Evolutionary conservation across 2,113 vertebrate species (phyloP).

Genomic region (Scortum barcoo): DNA sequence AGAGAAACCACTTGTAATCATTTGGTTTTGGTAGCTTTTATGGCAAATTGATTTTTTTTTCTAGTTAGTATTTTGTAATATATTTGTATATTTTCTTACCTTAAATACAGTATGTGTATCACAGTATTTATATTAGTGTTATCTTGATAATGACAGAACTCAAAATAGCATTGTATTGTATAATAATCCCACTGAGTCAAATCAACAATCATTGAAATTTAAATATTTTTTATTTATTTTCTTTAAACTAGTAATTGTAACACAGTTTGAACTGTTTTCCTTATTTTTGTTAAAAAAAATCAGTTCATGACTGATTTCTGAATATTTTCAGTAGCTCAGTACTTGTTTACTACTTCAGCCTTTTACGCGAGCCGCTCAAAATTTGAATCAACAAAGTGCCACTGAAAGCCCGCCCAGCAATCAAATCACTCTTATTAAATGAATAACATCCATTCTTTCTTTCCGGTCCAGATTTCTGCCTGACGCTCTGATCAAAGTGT

Average conservation of each 20-base stretch:
- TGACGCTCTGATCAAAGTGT: conserved; percentile 21
- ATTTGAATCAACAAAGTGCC: neutral
- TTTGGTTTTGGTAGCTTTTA: neutral
- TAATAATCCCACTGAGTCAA: neutral
- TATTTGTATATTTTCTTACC: neutral
- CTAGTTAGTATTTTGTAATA: neutral
- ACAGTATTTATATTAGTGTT: neutral
- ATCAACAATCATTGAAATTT: neutral
- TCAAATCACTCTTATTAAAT: conserved; percentile 1
- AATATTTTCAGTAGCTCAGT: neutral
- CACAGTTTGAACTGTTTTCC: neutral
- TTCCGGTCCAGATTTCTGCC: conserved; percentile 26
- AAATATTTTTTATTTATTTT: neutral
- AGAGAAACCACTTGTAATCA: neutral
- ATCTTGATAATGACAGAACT: neutral
- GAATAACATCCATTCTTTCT: neutral
- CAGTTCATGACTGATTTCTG: neutral
- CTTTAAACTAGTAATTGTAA: neutral
- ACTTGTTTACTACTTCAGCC: neutral
- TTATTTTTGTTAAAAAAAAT: neutral
- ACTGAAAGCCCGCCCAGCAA: neutral
- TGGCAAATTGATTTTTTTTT: neutral
- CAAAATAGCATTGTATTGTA: neutral
- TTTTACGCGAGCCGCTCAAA: neutral
- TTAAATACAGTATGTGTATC: neutral